Conservation (phyloP, 2,797 vertebrate species). For the Chelon auratus region DNA sequence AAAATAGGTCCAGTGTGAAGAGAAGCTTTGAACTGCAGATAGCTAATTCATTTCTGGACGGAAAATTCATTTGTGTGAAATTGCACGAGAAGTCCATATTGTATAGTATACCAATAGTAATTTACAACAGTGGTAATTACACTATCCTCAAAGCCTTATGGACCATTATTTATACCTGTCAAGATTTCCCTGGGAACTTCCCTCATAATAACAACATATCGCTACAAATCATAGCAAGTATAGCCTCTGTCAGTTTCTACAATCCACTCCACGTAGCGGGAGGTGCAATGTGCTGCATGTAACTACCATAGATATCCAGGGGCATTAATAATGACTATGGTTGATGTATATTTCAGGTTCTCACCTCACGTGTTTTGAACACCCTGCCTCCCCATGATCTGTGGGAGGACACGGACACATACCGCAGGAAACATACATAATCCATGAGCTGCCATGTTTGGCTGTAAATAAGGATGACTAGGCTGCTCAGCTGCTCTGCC, state of each 20-base stretch:
- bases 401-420: constrained; percentile 50
- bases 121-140: constrained; percentile 27
- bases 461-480: constrained; percentile 50
- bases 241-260: constrained; percentile 15
- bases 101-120: background rate
- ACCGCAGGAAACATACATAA: constrained; percentile 67
- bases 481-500: constrained; percentile 34
- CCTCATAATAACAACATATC: constrained; percentile 17
- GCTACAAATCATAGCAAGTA: constrained; percentile 11
- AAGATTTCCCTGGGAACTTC: constrained; percentile 12
- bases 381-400: constrained; percentile 47
- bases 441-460: constrained; percentile 67
- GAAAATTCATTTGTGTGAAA: constrained; percentile 2
- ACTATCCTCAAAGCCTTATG: constrained; percentile 20
- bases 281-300: constrained; percentile 21
- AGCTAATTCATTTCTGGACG: background rate
- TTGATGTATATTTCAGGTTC: constrained; percentile 46
- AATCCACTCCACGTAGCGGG: constrained; percentile 24
- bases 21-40: background rate
- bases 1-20: constrained; percentile 44
- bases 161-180: constrained; percentile 29
- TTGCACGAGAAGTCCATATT: constrained; percentile 1
- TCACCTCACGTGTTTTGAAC: constrained; percentile 34
- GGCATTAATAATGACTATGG: constrained; percentile 60
- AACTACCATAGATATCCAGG: constrained; percentile 32